These are phyloP conservation scores for Drosophila cardini DNA, from an alignment of 1,140 invertebrate species.

Conservation along the genomic window DNA sequence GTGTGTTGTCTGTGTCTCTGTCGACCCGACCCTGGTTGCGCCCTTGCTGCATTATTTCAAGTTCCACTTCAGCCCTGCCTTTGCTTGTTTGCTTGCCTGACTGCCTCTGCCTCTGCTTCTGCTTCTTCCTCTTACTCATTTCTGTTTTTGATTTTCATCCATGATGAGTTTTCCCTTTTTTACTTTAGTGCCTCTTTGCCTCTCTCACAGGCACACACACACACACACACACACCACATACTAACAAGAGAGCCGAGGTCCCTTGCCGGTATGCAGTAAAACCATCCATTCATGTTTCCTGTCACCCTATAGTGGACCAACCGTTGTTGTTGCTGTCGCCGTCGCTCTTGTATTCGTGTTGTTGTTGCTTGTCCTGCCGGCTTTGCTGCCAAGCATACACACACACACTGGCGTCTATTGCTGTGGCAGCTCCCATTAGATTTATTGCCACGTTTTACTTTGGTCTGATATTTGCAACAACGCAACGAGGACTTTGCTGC, in stretches of 20 bases:
- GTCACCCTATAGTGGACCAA: conserved; percentile 74
- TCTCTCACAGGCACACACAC: conserved; percentile 41
- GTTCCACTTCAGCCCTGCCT: conserved; percentile 75
- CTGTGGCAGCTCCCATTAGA: conserved; percentile 73
- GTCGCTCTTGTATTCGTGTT: conserved; percentile 20
- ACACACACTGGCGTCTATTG: conserved; percentile 18
- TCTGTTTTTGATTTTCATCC: conserved; percentile 81
- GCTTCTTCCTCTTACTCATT: conserved; percentile 49
- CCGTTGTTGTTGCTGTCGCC: conserved; percentile 40
- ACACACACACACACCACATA: conserved; percentile 44
- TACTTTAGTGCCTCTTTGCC: conserved; percentile 60
- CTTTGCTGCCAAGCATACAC: conserved; percentile 11
- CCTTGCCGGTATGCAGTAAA: conserved; percentile 56
- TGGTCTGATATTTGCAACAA: conserved; percentile 67
- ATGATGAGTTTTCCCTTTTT: conserved; percentile 81
- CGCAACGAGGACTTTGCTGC: conserved; percentile 34
- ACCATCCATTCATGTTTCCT: conserved; percentile 83
- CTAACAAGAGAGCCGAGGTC: conserved; percentile 35
- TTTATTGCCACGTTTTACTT: conserved; percentile 83
- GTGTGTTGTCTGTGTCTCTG: conserved; percentile 37
- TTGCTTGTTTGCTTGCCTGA: conserved; percentile 23
- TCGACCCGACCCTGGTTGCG: conserved; percentile 26
- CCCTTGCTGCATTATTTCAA: conserved; percentile 77
- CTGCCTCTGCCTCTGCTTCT: neutral
- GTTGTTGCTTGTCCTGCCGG: conserved; percentile 54